Evolutionary conservation across 2,113 vertebrate species (phyloP).

Genomic region (Asarcornis scutulata): DNA sequence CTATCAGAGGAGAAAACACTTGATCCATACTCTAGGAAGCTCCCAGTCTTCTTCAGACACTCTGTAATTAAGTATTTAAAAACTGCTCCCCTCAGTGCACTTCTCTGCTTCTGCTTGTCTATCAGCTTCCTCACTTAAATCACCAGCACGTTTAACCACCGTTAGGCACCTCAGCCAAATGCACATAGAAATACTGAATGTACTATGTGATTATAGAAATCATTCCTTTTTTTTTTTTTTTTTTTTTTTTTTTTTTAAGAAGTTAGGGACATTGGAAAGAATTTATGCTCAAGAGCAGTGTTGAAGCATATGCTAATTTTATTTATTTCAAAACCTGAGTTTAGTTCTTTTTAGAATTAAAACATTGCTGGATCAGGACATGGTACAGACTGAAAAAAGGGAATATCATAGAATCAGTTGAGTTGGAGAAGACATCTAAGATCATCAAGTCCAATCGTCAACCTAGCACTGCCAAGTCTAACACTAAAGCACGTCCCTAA

Average conservation of each 20-base stretch:
- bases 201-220: neutral
- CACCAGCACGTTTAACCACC: neutral
- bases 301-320: neutral
- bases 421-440: too few species aligned
- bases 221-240: neutral
- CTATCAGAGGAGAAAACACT: neutral
- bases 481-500: too few species aligned
- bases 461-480: too few species aligned
- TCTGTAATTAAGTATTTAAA: conserved; percentile 11
- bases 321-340: neutral
- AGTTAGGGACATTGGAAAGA: neutral
- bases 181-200: neutral
- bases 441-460: too few species aligned
- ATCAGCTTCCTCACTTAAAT: neutral
- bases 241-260: neutral
- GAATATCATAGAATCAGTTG: too few species aligned
- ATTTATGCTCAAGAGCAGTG: neutral
- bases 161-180: neutral
- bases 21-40: neutral
- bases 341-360: neutral
- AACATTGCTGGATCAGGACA: neutral
- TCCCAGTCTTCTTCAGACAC: neutral
- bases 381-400: neutral
- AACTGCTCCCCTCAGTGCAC: neutral
- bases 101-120: neutral